These are phyloP conservation scores for Coryphaenoides rupestris DNA, from an alignment of 2,113 vertebrate species.

Conservation along the genomic window DNA sequence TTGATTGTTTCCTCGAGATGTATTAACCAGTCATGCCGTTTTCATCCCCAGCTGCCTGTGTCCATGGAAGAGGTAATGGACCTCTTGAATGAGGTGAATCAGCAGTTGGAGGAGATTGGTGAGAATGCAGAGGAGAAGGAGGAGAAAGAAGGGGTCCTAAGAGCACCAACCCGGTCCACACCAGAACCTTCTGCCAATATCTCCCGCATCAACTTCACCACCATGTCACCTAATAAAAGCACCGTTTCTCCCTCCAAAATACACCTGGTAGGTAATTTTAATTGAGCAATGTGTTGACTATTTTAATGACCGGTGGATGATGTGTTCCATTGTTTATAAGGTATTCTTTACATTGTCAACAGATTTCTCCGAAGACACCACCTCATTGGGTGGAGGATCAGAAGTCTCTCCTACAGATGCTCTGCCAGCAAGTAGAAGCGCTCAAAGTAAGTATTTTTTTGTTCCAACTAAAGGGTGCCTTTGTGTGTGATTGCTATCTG, in stretches of 20 bases:
- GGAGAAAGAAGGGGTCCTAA: slow-evolving; percentile 17
- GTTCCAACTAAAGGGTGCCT: too few relatives aligned
- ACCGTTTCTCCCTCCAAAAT: slow-evolving; percentile 83
- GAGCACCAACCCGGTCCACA: slow-evolving; percentile 60
- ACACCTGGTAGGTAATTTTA: slow-evolving; percentile 74
- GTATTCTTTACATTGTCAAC: slow-evolving; percentile 3
- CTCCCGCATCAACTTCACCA: slow-evolving; percentile 81
- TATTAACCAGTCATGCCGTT: neutral
- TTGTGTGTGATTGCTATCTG: too few relatives aligned
- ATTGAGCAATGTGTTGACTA: neutral
- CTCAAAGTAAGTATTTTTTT: slow-evolving; percentile 82
- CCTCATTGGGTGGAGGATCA: slow-evolving; percentile 96
- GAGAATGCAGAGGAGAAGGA: slow-evolving; percentile 66
- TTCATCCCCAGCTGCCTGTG: slow-evolving; percentile 80
- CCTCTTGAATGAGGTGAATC: slow-evolving; percentile 84
- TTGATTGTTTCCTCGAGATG: neutral
- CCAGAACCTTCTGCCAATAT: slow-evolving; percentile 65
- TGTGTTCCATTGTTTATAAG: too few relatives aligned
- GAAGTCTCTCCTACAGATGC: slow-evolving; percentile 86
- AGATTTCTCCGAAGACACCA: slow-evolving; percentile 91
- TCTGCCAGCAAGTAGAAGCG: slow-evolving; percentile 93
- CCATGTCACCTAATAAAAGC: slow-evolving; percentile 82
- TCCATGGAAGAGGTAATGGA: slow-evolving; percentile 87
- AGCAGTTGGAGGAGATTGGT: slow-evolving; percentile 81
- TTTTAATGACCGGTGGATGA: neutral